phyloP scores from a whole-genome alignment of 2,113 vertebrate species.

The Lycaon pictus region DNA sequence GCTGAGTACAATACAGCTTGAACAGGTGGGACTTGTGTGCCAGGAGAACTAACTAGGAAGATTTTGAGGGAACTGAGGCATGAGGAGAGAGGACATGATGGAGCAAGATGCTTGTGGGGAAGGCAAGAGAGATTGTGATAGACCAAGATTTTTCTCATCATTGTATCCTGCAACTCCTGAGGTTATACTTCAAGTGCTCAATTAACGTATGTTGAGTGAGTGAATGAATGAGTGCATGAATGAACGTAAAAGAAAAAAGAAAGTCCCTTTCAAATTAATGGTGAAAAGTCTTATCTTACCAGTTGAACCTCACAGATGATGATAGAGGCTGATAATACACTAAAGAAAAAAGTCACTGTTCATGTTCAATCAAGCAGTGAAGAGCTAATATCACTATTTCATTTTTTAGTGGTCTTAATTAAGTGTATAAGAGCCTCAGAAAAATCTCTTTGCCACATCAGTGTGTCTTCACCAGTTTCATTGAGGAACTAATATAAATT shows the following conservation, averaged over 20 bases:
- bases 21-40: neutral
- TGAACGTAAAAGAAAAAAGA: neutral
- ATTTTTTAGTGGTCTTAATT: slow-evolving; percentile 52
- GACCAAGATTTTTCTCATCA: neutral
- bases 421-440: slow-evolving; percentile 41
- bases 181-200: neutral
- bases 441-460: slow-evolving; percentile 50
- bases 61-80: neutral
- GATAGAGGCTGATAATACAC: neutral
- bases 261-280: neutral
- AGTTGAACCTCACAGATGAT: neutral
- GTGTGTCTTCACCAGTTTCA: slow-evolving; percentile 31
- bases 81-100: neutral
- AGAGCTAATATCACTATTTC: neutral
- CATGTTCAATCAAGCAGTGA: neutral
- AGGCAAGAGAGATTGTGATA: neutral
- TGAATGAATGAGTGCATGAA: neutral
- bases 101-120: neutral
- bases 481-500: slow-evolving; percentile 54
- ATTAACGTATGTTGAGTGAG: neutral
- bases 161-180: neutral
- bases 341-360: neutral
- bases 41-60: neutral
- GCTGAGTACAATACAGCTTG: neutral
- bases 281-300: neutral